Evolutionary conservation across 2,113 vertebrate genomes (phyloP), one percentile per base, ranked within the genome.

Genomic region (Pelobates fuscus): DNA sequence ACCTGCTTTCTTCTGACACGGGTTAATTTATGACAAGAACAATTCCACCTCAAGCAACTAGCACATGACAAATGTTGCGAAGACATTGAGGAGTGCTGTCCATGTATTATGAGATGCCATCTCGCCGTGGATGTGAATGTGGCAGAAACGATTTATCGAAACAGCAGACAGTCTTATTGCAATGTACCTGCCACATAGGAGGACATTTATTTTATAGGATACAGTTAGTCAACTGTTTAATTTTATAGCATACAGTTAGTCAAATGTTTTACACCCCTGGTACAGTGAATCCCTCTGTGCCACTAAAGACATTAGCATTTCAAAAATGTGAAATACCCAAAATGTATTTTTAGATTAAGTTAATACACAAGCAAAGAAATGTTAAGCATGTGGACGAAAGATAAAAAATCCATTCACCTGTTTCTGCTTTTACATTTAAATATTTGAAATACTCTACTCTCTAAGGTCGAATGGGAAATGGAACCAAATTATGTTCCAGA

Each of bases 21-120:
- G 52, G 55, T 46, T 71, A 37, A 41, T 43, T 85, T 73, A 80
- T 78, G 0, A 59, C 77, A 79, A 66, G 52, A 55, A 24, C 30
- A 29, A 24, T 79, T 78, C 75, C 78, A 73, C 67, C 68, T 78
- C 25, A 54, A 49, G 26, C 77, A 79, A 78, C 78, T 79, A 64
- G 24, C 52, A 81, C 25, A 52, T 32, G 67, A 20, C 23, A 81
- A 76, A 80, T 30, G 65, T 83, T 82, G 76, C 5, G 63, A 71
- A 63, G 67, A 79, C 41, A 80, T 82, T 77, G 72, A 84, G 81
- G 37, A 43, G 79, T 71, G 79, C 37, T 59, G 67, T 79, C 63
- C 46, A 43, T 37, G 14, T 43, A 0, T 32, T 69, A 63, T 41
- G 81, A 76, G 65, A 26, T 23, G 60, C 11, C 55, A 77, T 18